Base-by-base conservation (phyloP, 2,888 invertebrate species). In the Dynastes tityus region DNA sequence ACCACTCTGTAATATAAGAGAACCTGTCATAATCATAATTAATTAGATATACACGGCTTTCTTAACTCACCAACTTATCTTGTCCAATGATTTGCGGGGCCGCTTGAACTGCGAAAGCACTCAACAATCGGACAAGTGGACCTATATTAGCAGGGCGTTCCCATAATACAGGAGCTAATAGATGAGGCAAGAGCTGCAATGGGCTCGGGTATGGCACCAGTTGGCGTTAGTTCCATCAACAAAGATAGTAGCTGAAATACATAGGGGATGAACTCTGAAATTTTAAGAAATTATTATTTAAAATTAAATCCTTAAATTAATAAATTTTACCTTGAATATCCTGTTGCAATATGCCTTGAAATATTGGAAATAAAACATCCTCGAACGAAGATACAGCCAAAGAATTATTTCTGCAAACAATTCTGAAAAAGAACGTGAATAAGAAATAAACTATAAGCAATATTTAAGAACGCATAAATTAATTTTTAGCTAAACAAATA, bases 181-280 rank as follows among this genome's bases (percentile, higher is more conserved):
- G 90, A 87, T 96, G 97, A 0, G 98, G 97, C 85, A 99, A 94
- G 76, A 99, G 90, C 2, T 94, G 94, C 90, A 96, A n/a, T n/a
- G 0, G 95, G 93, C 78, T 94, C 95, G 16, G 97, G 95, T 80
- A 94, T 91, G 37, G 91, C 88, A 2, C 90, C 90, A 78, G 84
- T 85, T 45, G 86, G 87, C 27, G 87, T 85, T 79, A 95, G 89
- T 88, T 98, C 98, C 89, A 99, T 91, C 78, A 98, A 90, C 27
- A 98, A 90, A 0, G 98, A 97, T 58, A 99, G 90, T 89, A 99
- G 94, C 95, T 99, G 99, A 88, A 99, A 98, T 67, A 98, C 97
- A 89, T 99, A 99, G 0, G 99, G 99, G 89, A 98, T 96, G 90
- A 99, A 98, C 88, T 99, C 99, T 93, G 91, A 29, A 82, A 84